Evolutionary conservation across 2,888 invertebrate species (phyloP).

Genomic region (Ptychoptera albimana): DNA sequence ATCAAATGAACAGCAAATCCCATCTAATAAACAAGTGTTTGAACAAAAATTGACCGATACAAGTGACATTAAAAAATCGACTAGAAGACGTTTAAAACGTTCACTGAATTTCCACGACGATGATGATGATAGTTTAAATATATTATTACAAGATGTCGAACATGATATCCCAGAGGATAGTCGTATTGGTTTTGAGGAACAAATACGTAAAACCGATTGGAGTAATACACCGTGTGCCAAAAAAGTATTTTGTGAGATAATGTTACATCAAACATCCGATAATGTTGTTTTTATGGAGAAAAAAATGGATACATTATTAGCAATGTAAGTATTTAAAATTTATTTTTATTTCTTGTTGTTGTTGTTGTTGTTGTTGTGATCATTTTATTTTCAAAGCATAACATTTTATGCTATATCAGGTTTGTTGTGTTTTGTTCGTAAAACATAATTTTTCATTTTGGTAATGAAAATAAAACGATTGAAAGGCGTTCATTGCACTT

Average conservation of each 20-base stretch:
- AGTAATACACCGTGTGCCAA: slow-evolving; percentile 63
- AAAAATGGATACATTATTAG: slow-evolving; percentile 55
- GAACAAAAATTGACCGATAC: too few relatives aligned
- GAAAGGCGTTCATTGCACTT: too few relatives aligned
- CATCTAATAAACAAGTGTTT: background rate
- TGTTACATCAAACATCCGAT: slow-evolving; percentile 51
- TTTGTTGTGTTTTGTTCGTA: too few relatives aligned
- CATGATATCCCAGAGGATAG: slow-evolving; percentile 8
- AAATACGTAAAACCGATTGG: slow-evolving; percentile 45
- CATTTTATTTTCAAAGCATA: too few relatives aligned
- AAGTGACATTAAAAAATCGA: slow-evolving; percentile 5
- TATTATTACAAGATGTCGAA: slow-evolving; percentile 21
- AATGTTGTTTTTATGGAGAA: slow-evolving; percentile 62
- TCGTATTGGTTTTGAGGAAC: slow-evolving; percentile 17
- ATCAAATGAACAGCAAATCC: background rate
- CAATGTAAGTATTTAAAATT: slow-evolving; percentile 43
- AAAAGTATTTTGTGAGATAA: slow-evolving; percentile 58
- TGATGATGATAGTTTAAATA: slow-evolving; percentile 27
- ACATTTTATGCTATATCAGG: too few relatives aligned
- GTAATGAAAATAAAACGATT: too few relatives aligned
- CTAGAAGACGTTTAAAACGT: slow-evolving; percentile 13
- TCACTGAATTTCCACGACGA: slow-evolving; percentile 16
- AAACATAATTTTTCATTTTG: too few relatives aligned
- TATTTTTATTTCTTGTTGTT: background rate
- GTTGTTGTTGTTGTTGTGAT: background rate